Evolutionary conservation across 2,797 vertebrate genomes (phyloP), one percentile per base, ranked within the genome.

Genomic region (Morelia viridis): DNA sequence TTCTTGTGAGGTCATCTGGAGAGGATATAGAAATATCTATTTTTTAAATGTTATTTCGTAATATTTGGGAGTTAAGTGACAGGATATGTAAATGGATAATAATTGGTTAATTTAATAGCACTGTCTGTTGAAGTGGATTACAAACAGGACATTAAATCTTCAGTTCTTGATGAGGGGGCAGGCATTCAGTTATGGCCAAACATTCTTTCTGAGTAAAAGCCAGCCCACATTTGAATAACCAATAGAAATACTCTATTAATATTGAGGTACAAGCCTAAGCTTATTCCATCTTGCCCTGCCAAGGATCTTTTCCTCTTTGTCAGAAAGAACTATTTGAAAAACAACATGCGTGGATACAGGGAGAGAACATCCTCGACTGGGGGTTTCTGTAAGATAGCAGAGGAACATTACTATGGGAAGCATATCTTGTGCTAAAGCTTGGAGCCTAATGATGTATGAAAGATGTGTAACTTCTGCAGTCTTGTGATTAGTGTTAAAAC

Each of bases 61-160:
- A 94, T 94, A 92, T 91, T 91, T n/a, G 85, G 90, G 85, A 90
- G 90, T 92, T 80, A 90, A 85, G n/a, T 24, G 93, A 91, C 91
- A 94, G n/a, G 9, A 13, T 89, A 94, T 58, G 56, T 93, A 94
- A 93, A 5, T 61, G 86, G 93, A 17, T 89, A 96, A 95, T 94
- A 93, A 93, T 92, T 93, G 92, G 61, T 91, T 94, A 94, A 0
- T 0, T 93, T 87, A 93, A 94, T 92, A 80, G 35, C 90, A 85
- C 87, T 83, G 76, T 64, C 60, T 62, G 53, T 76, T 91, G 93
- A 60, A 94, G 53, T 28, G 35, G 58, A 35, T 64, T 88, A 87
- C 46, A 89, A 90, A 3, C 0, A 0, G 94, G 87, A 28, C 80
- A 95, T 53, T 0, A 0, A 90, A 62, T 24, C 90, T 93, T 92